These are phyloP conservation scores for Semaprochilodus insignis DNA, from an alignment of 2,797 vertebrate genomes.

Conservation along the genomic window DNA sequence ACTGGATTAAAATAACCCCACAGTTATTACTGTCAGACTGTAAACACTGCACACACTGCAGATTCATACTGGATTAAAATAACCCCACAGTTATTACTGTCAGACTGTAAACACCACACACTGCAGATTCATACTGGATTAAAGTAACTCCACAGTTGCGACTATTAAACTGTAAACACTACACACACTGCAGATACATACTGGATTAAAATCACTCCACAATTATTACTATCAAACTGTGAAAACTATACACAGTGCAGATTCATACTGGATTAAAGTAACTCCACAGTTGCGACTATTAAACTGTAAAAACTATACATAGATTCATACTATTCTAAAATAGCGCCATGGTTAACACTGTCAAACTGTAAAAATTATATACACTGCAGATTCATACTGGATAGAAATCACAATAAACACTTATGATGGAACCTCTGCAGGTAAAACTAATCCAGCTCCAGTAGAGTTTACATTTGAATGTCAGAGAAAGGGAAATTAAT, in stretches of 20 bases:
- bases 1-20: not conserved
- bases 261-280: not conserved
- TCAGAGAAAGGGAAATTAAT: not conserved
- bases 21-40: too few species aligned
- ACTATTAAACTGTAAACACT: not conserved
- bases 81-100: not conserved
- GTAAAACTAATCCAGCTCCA: not conserved
- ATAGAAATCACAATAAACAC: not conserved
- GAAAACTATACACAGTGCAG: too few species aligned
- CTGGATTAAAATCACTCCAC: not conserved
- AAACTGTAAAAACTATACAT: not conserved
- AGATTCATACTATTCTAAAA: not conserved
- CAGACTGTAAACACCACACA: not conserved
- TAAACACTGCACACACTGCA: too few species aligned
- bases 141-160: not conserved
- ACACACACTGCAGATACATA: not conserved
- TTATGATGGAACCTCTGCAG: not conserved
- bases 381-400: not conserved
- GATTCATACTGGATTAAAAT: not conserved
- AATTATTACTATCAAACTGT: too few species aligned
- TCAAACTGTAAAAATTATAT: too few species aligned
- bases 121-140: not conserved
- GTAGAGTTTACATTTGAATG: not conserved
- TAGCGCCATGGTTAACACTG: too few species aligned
- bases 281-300: not conserved